These are phyloP conservation scores for Uloborus plumipes DNA, from an alignment of 2,888 invertebrate species.

Conservation along the genomic window DNA sequence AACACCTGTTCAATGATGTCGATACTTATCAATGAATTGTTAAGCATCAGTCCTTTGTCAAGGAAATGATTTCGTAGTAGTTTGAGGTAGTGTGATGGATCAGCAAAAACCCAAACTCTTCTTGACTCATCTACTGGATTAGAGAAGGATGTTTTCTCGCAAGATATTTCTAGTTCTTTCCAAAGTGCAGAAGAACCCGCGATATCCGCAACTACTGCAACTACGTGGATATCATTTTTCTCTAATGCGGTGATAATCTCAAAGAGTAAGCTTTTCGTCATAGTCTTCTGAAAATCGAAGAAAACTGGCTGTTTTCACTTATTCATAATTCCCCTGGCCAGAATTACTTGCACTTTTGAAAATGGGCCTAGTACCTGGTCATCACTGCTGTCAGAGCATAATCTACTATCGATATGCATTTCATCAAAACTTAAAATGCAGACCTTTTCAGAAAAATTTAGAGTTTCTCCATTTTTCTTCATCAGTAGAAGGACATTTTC, in stretches of 20 bases:
- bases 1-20: neutral
- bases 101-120: slow-evolving; percentile 4
- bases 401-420: neutral
- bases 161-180: neutral
- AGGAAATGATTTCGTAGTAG: slow-evolving; percentile 3
- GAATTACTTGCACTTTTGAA: neutral
- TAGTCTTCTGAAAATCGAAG: slow-evolving; percentile 4
- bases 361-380: neutral
- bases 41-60: neutral
- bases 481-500: neutral
- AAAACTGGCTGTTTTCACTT: slow-evolving; percentile 5
- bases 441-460: neutral
- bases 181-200: neutral
- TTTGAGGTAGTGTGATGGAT: neutral
- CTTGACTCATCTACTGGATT: neutral
- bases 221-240: neutral
- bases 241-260: neutral
- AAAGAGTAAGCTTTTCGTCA: neutral
- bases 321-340: neutral
- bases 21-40: no score
- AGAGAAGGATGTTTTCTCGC: neutral
- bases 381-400: neutral
- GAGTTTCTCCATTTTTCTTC: neutral
- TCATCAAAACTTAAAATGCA: slow-evolving; percentile 10
- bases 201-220: slow-evolving; percentile 6